Evolutionary conservation across 1,140 invertebrate genomes (phyloP).

Genomic region (Apis laboriosa): DNA sequence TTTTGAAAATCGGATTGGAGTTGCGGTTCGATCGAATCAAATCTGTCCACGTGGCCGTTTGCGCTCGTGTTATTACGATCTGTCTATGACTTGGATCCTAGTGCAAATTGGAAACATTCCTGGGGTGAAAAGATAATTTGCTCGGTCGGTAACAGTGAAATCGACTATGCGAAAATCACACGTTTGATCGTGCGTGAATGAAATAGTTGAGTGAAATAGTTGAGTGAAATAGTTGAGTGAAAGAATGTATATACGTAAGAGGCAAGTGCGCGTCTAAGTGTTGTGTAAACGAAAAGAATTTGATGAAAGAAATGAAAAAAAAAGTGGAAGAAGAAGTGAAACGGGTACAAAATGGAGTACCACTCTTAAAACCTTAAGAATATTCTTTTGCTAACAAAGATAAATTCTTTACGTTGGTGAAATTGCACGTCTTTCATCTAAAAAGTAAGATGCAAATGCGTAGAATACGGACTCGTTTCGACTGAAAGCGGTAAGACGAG

Average conservation of each 20-base stretch:
- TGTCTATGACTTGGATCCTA: not conserved
- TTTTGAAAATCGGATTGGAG: constrained; percentile 1
- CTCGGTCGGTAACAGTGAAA: not conserved
- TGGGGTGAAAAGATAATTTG: not conserved
- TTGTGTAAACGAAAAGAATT: not conserved
- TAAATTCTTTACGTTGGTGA: not conserved
- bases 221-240: no score
- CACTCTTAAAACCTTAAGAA: not conserved
- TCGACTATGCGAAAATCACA: not conserved
- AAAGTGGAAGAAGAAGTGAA: not conserved
- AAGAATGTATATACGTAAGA: not conserved
- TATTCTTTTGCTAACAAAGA: not conserved
- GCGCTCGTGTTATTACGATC: constrained; percentile 2
- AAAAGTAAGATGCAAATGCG: constrained; percentile 14
- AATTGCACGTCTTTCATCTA: not conserved
- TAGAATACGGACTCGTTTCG: not conserved
- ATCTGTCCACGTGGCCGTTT: not conserved
- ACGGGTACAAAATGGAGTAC: not conserved
- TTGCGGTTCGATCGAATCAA: not conserved
- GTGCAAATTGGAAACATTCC: constrained; percentile 1
- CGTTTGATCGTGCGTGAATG: not conserved
- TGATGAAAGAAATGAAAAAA: not conserved
- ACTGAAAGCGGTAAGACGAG: not conserved
- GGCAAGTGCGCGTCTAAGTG: not conserved
- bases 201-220: not conserved